A percentile compares a stretch with the other conserved stretches of the same genome.
Evolutionary conservation across 1,140 invertebrate genomes (phyloP).

Genomic region (Drosophila nebulosa): DNA sequence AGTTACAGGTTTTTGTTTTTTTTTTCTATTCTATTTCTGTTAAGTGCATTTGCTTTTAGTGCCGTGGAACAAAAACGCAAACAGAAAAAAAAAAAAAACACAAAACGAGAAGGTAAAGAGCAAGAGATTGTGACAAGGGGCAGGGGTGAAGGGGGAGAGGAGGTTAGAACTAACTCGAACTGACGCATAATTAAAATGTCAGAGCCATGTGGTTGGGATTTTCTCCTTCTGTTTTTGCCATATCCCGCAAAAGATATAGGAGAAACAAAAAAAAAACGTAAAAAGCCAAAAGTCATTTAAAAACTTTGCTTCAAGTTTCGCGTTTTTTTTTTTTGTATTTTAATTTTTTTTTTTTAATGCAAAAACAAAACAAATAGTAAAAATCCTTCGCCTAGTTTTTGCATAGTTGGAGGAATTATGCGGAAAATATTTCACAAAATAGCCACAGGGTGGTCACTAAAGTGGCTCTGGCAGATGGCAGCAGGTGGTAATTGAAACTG

Average conservation of each 20-base stretch:
- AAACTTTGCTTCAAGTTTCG: constrained; percentile 50
- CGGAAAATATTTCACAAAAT: constrained; percentile 1
- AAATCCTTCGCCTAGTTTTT: constrained; percentile 27
- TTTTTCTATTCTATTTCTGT: no score
- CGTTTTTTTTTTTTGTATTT: constrained; percentile 53
- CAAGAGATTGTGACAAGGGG: background rate
- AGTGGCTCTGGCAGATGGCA: constrained; percentile 13
- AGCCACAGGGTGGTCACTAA: background rate
- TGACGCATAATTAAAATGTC: constrained; percentile 76
- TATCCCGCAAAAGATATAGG: constrained; percentile 65
- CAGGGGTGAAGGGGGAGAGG: background rate
- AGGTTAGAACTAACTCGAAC: constrained; percentile 48
- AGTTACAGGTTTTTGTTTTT: constrained; percentile 22
- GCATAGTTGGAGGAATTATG: constrained; percentile 9
- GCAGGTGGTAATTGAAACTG: constrained; percentile 55
- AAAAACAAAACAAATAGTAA: constrained; percentile 15
- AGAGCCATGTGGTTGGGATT: constrained; percentile 60
- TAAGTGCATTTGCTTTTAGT: constrained; percentile 74
- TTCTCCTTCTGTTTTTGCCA: background rate
- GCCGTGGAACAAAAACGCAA: constrained; percentile 27
- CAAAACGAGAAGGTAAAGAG: constrained; percentile 14
- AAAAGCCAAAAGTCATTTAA: constrained; percentile 64
- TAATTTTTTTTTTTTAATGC: constrained; percentile 37
- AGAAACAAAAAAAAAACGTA: constrained; percentile 36
- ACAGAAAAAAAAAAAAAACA: constrained; percentile 23